These are phyloP conservation scores for Proteles cristata DNA, from an alignment of 2,113 vertebrate genomes.

Conservation along the genomic window DNA sequence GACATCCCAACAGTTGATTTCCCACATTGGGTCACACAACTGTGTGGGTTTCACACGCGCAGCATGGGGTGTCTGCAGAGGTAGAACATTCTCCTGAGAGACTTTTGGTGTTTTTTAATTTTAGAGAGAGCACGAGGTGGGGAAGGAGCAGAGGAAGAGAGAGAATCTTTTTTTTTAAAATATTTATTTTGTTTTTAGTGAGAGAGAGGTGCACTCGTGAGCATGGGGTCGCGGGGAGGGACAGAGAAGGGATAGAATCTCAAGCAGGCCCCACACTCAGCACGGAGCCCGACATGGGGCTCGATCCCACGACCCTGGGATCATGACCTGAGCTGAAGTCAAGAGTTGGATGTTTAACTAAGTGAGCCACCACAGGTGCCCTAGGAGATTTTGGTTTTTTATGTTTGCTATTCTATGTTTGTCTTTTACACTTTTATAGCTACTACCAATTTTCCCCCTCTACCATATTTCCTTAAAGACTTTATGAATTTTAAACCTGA, in stretches of 20 bases:
- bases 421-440: neutral
- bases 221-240: too few species aligned
- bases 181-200: neutral
- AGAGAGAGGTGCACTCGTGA: too few species aligned
- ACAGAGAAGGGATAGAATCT: neutral
- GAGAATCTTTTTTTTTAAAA: neutral
- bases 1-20: fast-evolving
- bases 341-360: too few species aligned
- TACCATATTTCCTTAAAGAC: neutral
- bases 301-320: neutral
- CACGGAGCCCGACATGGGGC: neutral
- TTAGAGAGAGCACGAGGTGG: too few species aligned
- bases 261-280: neutral
- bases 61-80: neutral
- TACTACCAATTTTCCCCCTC: neutral
- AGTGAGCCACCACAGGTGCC: too few species aligned
- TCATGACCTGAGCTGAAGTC: neutral
- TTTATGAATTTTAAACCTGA: slow-evolving; percentile 9
- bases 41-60: fast-evolving
- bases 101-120: neutral
- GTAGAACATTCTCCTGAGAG: neutral
- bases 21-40: fast-evolving
- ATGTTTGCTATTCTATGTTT: neutral
- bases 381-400: neutral
- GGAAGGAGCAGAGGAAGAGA: too few species aligned